Conservation (phyloP, 2,888 invertebrate genomes). For the Drosophila monieri region DNA sequence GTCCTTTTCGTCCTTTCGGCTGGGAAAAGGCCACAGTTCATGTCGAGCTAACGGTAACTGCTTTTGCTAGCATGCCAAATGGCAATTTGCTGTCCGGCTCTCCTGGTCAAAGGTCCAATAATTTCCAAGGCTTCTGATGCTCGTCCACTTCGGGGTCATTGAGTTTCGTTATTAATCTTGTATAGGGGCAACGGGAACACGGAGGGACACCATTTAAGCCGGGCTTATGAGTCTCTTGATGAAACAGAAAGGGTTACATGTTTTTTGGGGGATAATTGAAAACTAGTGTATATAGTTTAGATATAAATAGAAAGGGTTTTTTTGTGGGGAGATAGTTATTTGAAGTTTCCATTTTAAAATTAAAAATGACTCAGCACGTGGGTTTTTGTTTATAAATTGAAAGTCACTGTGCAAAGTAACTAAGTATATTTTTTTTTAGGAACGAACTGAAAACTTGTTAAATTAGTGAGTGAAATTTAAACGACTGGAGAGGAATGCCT, state of each 20-base stretch:
- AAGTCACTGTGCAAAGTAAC: too few relatives aligned
- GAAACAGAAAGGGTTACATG: background rate
- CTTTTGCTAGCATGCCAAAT: constrained; percentile 53
- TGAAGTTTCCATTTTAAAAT: too few relatives aligned
- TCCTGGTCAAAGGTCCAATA: constrained; percentile 34
- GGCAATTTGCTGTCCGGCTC: constrained; percentile 53
- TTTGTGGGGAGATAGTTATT: too few relatives aligned
- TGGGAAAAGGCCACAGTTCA: constrained; percentile 50
- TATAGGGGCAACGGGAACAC: constrained; percentile 2
- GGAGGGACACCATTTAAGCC: background rate
- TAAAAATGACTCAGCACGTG: too few relatives aligned
- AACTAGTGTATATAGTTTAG: background rate
- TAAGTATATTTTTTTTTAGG: too few relatives aligned
- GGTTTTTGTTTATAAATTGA: too few relatives aligned
- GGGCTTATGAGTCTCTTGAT: background rate
- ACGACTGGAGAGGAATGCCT: too few relatives aligned
- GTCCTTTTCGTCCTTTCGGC: constrained; percentile 5
- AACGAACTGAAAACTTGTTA: too few relatives aligned
- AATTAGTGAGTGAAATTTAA: too few relatives aligned
- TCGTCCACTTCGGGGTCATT: constrained; percentile 23
- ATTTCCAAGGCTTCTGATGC: constrained; percentile 33
- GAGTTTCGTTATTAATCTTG: constrained; percentile 26
- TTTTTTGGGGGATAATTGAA: background rate
- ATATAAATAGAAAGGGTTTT: too few relatives aligned
- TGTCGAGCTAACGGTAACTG: constrained; percentile 42